Percentiles rank a stretch among this genome's conserved stretches.
Conservation (phyloP, 2,113 vertebrate species). For the Ictidomys tridecemlineatus region DNA sequence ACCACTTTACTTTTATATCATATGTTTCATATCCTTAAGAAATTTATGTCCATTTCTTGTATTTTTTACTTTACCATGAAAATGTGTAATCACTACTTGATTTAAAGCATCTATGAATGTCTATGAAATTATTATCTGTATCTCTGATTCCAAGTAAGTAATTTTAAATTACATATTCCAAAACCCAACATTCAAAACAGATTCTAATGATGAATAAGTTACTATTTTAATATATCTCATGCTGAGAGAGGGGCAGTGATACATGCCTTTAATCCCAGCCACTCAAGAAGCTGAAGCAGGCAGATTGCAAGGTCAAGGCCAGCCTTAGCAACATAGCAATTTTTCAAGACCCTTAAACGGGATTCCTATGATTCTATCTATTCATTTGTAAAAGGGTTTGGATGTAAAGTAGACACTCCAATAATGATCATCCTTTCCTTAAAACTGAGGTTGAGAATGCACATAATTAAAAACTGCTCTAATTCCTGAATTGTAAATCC, state of each 20-base stretch:
- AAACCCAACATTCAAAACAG: background rate
- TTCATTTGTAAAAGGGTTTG: slow-evolving; percentile 94
- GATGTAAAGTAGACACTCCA: slow-evolving; percentile 98
- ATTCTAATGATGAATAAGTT: slow-evolving; percentile 15
- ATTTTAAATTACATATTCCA: slow-evolving; percentile 28
- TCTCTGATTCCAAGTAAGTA: background rate
- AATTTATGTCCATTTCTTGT: background rate
- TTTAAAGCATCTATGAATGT: background rate
- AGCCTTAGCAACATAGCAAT: background rate
- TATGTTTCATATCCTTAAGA: background rate
- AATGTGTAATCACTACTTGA: slow-evolving; percentile 6
- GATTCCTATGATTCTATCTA: slow-evolving; percentile 93
- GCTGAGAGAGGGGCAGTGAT: background rate
- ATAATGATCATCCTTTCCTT: slow-evolving; percentile 92
- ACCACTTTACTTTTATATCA: background rate
- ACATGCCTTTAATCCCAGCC: background rate
- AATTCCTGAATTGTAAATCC: no score
- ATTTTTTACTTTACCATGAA: slow-evolving; percentile 43
- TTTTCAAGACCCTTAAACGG: slow-evolving; percentile 87
- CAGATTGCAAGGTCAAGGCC: background rate
- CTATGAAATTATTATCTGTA: background rate
- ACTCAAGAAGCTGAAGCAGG: background rate
- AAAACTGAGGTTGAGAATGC: no score
- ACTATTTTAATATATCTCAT: background rate
- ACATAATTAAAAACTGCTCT: no score